Base-by-base conservation (phyloP, 2,797 vertebrate genomes). In the Ispidina picta region DNA sequence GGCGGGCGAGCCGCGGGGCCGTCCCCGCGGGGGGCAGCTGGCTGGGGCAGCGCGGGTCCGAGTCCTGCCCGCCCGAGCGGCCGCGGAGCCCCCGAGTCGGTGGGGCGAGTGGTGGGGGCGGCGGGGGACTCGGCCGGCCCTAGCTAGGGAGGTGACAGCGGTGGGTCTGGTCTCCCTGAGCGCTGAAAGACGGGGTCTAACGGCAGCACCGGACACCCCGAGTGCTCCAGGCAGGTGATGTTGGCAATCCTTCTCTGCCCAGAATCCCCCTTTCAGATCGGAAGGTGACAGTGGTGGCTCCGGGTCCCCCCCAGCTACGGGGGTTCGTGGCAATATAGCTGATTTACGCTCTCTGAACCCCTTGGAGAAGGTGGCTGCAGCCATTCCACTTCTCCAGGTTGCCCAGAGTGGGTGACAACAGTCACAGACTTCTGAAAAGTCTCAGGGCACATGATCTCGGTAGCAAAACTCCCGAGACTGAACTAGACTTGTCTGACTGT, bases 221-320 rank as follows among this genome's bases (percentile, higher is more conserved):
- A 5, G 59, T 3, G 75, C 44, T 18, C 33, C 31, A 2, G 68
- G 25, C 69, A 9, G 88, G 59, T 4, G 64, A 6, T 37, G 52
- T 2, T 14, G 64, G 33, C 39, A 2, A 3, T 44, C 13, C 33
- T 29, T 3, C 43, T 5, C 44, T 22, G 74, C 48, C 56, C 49
- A 1, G 4, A 23, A 13, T 9, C 26, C 31, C 39, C 29, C 4
- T 11, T 25, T 15, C 39, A 2, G 35, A 41, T 26, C 2, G 8
- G 59, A 26, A 35, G 44, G 48, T 21, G 77, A 19, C 54, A 20
- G 65, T 1, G 28, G 41, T 7, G 60, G 41, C 54, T 31, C 6
- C 17, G 20, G 19, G 3, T 12, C 8, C n/a, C 14, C n/a, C 44
- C 35, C 41, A 1, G 60, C 28, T 23, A 2, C 66, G 6, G 66